Percentiles rank a stretch among this genome's conserved stretches.
Conservation (phyloP, 1,140 invertebrate species). For the Patella vulgata region DNA sequence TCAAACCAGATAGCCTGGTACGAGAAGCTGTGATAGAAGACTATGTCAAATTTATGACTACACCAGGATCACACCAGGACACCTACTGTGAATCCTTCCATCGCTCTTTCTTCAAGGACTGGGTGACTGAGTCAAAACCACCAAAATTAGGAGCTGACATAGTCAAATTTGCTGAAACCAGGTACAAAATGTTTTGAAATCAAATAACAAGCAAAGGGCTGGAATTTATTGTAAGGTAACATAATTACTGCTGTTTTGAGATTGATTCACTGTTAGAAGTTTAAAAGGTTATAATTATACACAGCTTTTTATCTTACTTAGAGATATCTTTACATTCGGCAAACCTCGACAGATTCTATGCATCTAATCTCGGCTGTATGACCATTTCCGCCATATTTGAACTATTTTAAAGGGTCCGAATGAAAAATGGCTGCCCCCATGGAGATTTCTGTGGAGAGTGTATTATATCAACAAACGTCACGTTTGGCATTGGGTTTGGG, state of each 20-base stretch:
- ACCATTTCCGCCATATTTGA: too few species aligned
- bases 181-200: conserved; percentile 37
- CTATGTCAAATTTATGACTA: conserved; percentile 61
- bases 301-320: too few species aligned
- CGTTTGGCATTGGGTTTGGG: too few species aligned
- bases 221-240: background rate
- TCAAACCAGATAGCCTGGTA: conserved; percentile 33
- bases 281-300: too few species aligned
- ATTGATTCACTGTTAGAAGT: too few species aligned
- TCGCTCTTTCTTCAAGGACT: conserved; percentile 56
- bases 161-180: conserved; percentile 49
- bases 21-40: conserved; percentile 45
- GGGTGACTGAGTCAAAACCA: conserved; percentile 27
- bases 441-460: too few species aligned
- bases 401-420: too few species aligned
- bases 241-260: background rate
- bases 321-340: too few species aligned
- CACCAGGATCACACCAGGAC: conserved; percentile 53
- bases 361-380: too few species aligned
- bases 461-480: too few species aligned
- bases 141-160: conserved; percentile 39
- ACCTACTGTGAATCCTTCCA: conserved; percentile 60
- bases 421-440: too few species aligned
- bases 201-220: background rate
- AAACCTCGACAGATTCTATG: too few species aligned